Conservation (phyloP, 2,888 invertebrate genomes). For the Leptinotarsa rubiginosa region DNA sequence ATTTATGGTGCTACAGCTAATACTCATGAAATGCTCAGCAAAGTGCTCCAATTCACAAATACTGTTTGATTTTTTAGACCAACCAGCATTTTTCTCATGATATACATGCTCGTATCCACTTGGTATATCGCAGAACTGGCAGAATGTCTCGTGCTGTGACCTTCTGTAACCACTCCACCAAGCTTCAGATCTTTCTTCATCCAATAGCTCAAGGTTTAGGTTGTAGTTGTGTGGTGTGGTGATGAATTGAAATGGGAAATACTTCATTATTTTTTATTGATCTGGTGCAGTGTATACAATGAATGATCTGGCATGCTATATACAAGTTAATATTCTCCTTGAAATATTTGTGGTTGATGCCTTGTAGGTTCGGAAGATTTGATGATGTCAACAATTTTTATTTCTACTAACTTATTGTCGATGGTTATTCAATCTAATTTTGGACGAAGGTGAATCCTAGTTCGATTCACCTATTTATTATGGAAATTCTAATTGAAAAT, state of each 20-base stretch:
- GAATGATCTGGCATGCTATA: slow-evolving; percentile 33
- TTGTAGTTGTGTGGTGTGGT: neutral
- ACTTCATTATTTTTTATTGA: neutral
- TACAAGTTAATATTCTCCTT: slow-evolving; percentile 41
- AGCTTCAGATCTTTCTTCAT: slow-evolving; percentile 19
- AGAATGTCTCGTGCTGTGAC: slow-evolving; percentile 23
- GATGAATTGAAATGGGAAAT: neutral
- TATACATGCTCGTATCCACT: neutral
- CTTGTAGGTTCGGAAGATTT: slow-evolving; percentile 27
- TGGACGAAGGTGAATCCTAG: slow-evolving; percentile 1
- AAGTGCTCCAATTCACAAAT: neutral
- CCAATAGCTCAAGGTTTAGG: slow-evolving; percentile 15
- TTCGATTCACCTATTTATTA: no score
- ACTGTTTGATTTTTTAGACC: neutral
- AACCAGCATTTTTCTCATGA: neutral
- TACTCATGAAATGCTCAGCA: no score
- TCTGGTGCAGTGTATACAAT: slow-evolving; percentile 33
- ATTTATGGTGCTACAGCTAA: no score
- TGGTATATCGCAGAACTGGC: slow-evolving; percentile 10
- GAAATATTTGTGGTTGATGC: slow-evolving; percentile 41
- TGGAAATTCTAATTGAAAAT: no score
- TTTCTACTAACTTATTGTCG: slow-evolving; percentile 27
- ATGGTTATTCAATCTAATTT: slow-evolving; percentile 28
- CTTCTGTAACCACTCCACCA: slow-evolving; percentile 11
- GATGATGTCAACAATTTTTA: slow-evolving; percentile 37